These are phyloP conservation scores for Cephus pulcher DNA, from an alignment of 2,888 invertebrate genomes.

Conservation along the genomic window DNA sequence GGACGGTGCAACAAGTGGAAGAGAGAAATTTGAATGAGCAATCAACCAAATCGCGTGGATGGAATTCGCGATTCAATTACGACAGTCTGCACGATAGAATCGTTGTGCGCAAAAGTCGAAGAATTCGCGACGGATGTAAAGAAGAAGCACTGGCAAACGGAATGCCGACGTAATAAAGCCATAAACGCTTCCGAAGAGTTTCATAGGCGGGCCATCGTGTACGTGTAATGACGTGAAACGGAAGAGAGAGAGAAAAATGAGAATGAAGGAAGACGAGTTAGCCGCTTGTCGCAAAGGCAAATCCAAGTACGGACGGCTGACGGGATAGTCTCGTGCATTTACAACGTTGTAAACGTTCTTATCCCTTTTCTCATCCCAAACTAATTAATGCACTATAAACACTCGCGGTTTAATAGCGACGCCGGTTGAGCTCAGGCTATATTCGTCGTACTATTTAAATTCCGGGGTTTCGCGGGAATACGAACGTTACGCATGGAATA, in stretches of 20 bases:
- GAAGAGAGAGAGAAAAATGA: constrained; percentile 20
- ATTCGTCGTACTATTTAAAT: constrained; percentile 11
- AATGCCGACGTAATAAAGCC: constrained; percentile 28
- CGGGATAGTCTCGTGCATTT: constrained; percentile 34
- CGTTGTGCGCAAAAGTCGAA: not conserved
- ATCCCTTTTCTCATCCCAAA: constrained; percentile 35
- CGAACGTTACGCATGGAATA: not conserved
- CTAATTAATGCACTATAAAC: constrained; percentile 49
- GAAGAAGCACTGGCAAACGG: not conserved
- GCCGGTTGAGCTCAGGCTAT: constrained; percentile 15
- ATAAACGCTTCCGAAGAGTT: constrained; percentile 37
- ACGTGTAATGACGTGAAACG: not conserved
- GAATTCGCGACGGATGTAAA: not conserved
- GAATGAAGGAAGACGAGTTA: constrained; percentile 13
- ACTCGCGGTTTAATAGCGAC: constrained; percentile 30
- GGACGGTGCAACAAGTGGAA: not conserved
- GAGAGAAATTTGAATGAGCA: not conserved
- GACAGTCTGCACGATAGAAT: not conserved
- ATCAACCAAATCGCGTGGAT: not conserved
- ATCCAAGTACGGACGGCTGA: constrained; percentile 26
- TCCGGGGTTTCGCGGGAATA: not conserved
- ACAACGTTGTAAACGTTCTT: constrained; percentile 51
- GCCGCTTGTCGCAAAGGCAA: constrained; percentile 20
- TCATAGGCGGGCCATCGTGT: constrained; percentile 23
- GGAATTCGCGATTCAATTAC: not conserved